These are phyloP conservation scores for Acanthosoma haemorrhoidale DNA, from an alignment of 2,888 invertebrate genomes.

Conservation along the genomic window DNA sequence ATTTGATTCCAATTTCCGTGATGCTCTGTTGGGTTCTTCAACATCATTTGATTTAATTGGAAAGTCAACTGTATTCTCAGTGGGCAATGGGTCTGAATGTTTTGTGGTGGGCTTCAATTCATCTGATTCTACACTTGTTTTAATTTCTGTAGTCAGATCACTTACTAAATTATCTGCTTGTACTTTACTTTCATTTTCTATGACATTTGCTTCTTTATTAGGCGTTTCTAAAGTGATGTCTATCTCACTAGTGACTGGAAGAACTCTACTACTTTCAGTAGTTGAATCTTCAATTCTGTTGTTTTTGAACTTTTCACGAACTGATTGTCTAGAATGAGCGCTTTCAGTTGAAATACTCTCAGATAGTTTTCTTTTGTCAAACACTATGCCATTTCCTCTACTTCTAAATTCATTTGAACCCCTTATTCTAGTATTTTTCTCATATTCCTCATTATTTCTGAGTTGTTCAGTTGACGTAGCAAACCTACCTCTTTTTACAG, in stretches of 20 bases:
- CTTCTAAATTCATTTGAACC: not conserved
- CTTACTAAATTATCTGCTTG: not conserved
- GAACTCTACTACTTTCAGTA: not conserved
- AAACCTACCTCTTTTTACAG: not conserved
- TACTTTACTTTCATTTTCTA: not conserved
- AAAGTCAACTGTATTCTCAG: conserved; percentile 15
- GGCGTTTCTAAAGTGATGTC: not conserved
- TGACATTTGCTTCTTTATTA: not conserved
- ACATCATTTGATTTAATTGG: conserved; percentile 19
- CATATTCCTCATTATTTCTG: not conserved
- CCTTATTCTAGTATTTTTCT: not conserved
- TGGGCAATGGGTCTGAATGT: not conserved
- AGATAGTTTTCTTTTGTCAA: not conserved
- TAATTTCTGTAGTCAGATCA: not conserved
- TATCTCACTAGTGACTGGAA: no score
- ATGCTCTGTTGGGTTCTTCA: conserved; percentile 17
- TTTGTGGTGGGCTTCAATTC: not conserved
- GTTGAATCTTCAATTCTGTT: not conserved
- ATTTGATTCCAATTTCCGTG: conserved; percentile 16
- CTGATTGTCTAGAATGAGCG: not conserved
- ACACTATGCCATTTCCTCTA: not conserved
- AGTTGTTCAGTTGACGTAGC: not conserved
- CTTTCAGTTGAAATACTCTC: not conserved
- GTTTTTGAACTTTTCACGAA: not conserved
- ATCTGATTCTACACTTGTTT: no score